Percentiles rank a stretch among this genome's conserved stretches.
phyloP scores from a whole-genome alignment of 2,888 invertebrate species.

The Celastrina argiolus region DNA sequence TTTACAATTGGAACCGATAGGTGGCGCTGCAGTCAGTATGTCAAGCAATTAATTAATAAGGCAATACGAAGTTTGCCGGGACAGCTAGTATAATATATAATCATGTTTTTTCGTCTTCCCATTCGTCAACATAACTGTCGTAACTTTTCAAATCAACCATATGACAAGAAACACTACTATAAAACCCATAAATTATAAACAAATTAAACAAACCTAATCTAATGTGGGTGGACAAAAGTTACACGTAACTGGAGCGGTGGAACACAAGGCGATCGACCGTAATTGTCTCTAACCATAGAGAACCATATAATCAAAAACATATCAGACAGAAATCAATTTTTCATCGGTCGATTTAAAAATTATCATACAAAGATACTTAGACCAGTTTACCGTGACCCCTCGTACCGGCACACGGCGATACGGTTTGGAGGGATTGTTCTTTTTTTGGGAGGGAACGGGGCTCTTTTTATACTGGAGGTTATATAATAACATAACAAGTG shows the following conservation, averaged over 20 bases:
- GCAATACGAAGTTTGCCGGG: no score
- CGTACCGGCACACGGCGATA: constrained; percentile 18
- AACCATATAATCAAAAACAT: constrained; percentile 71
- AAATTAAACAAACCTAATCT: not conserved
- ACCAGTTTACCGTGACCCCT: constrained; percentile 43
- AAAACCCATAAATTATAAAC: not conserved
- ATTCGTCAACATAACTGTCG: no score
- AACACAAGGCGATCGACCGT: constrained; percentile 40
- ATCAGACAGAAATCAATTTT: constrained; percentile 74
- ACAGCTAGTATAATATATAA: no score
- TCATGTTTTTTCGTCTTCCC: no score
- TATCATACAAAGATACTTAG: constrained; percentile 60
- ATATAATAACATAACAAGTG: constrained; percentile 62
- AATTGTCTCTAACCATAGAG: constrained; percentile 67
- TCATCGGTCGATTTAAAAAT: constrained; percentile 70
- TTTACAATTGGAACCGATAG: no score
- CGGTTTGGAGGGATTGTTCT: constrained; percentile 25
- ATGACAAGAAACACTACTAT: not conserved
- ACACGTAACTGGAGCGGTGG: constrained; percentile 24
- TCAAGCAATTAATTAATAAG: no score
- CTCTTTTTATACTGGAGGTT: constrained; percentile 38
- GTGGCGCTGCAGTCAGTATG: no score
- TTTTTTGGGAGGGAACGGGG: constrained; percentile 29
- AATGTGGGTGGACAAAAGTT: constrained; percentile 23
- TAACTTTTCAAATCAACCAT: not conserved